Percentiles rank a stretch among this genome's conserved stretches.
Conservation (phyloP, 2,888 invertebrate species). For the Stenodema calcarata region DNA sequence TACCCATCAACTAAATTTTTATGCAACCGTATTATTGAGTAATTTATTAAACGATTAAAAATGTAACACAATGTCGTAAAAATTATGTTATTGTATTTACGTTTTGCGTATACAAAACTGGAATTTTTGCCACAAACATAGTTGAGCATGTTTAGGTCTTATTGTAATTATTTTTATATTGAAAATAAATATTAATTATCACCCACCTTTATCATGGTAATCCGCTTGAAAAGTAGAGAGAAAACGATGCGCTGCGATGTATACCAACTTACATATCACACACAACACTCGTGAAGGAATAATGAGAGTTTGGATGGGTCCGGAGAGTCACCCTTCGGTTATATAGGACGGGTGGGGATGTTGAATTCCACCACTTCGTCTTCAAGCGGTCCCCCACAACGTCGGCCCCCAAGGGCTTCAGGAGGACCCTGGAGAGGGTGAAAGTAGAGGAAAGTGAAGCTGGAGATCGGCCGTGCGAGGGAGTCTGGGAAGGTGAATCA, state of each 20-base stretch:
- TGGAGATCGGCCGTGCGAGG: background rate
- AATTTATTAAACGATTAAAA: too few relatives aligned
- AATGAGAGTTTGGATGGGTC: background rate
- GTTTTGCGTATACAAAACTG: too few relatives aligned
- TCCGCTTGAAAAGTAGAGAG: slow-evolving; percentile 22
- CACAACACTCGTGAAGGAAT: background rate
- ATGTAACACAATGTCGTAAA: too few relatives aligned
- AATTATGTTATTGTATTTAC: too few relatives aligned
- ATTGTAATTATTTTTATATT: background rate
- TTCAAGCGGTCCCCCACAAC: background rate
- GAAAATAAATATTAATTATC: background rate
- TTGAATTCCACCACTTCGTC: background rate
- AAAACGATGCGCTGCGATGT: background rate
- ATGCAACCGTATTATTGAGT: too few relatives aligned
- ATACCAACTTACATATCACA: background rate
- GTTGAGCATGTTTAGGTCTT: background rate
- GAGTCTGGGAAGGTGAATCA: background rate
- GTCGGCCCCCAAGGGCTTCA: background rate
- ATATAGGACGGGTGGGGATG: slow-evolving; percentile 17
- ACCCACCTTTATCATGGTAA: slow-evolving; percentile 33
- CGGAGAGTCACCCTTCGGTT: background rate
- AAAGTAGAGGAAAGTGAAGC: slow-evolving; percentile 1
- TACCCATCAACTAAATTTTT: too few relatives aligned
- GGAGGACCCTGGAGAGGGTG: background rate
- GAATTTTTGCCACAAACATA: too few relatives aligned